Evolutionary conservation across 1,140 invertebrate species (phyloP).

Genomic region (Tetragnatha versicolor): DNA sequence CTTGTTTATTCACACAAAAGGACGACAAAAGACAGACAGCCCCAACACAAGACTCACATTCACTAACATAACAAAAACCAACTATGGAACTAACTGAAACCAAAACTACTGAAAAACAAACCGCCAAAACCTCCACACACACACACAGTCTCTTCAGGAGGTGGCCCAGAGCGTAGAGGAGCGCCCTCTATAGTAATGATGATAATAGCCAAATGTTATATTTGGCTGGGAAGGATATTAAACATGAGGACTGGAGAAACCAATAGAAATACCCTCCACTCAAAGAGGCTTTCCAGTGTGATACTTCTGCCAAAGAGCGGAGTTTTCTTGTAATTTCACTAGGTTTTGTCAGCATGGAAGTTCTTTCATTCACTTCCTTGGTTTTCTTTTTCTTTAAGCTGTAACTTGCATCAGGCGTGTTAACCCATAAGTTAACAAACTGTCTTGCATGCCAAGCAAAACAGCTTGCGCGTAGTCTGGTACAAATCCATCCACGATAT

Average conservation of each 20-base stretch:
- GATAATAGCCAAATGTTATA: no score
- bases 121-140: no score
- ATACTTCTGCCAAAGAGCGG: neutral
- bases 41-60: no score
- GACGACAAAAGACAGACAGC: no score
- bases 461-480: constrained; percentile 1
- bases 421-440: neutral
- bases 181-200: no score
- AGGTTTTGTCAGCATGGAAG: neutral
- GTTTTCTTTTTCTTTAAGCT: neutral
- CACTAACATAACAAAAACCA: no score
- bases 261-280: neutral
- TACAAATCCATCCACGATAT: neutral
- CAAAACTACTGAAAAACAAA: no score
- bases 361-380: neutral
- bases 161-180: no score
- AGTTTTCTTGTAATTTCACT: neutral
- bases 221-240: neutral
- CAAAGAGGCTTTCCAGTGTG: neutral
- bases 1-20: no score
- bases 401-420: neutral
- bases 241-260: neutral
- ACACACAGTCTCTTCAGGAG: no score
- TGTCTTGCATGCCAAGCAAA: neutral
- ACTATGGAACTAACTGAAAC: no score